A percentile compares a stretch with the other conserved stretches of the same genome.
Conservation (phyloP, 2,797 vertebrate genomes). For the Sorex maritimensis region DNA sequence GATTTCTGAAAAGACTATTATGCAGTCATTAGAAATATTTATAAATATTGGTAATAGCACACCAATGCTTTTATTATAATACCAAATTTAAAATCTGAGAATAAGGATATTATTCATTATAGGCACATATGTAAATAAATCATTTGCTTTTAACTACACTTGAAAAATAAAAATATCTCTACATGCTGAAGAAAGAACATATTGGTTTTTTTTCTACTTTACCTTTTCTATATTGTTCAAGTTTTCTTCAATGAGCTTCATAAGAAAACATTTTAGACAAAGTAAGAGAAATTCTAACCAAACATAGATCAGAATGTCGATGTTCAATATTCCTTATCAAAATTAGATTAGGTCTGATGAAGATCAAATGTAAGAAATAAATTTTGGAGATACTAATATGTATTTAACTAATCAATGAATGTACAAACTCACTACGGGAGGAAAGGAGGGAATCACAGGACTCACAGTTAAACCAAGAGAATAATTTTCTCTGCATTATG, state of each 20-base stretch:
- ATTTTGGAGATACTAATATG: constrained; percentile 37
- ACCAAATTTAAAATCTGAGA: constrained; percentile 56
- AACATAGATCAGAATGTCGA: constrained; percentile 32
- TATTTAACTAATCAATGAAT: constrained; percentile 35
- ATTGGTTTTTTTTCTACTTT: background rate
- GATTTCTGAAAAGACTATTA: constrained; percentile 12
- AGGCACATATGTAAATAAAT: background rate
- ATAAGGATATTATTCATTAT: background rate
- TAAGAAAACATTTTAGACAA: constrained; percentile 69
- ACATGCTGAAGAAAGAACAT: constrained; percentile 51
- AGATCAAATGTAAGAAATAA: constrained; percentile 39
- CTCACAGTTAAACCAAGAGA: constrained; percentile 48
- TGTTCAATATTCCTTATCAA: constrained; percentile 51
- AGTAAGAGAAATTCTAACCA: constrained; percentile 60
- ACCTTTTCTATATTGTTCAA: constrained; percentile 7
- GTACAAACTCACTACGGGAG: constrained; percentile 28
- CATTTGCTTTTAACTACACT: constrained; percentile 50
- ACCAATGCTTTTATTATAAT: constrained; percentile 40
- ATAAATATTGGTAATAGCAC: constrained; percentile 42
- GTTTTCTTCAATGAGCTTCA: constrained; percentile 46
- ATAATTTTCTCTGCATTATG: background rate
- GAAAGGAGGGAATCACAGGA: constrained; percentile 2
- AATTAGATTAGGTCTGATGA: constrained; percentile 47
- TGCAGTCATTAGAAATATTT: constrained; percentile 39
- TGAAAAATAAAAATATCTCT: constrained; percentile 61